Conservation (phyloP, 2,113 vertebrate genomes). For the Oreochromis aureus region DNA sequence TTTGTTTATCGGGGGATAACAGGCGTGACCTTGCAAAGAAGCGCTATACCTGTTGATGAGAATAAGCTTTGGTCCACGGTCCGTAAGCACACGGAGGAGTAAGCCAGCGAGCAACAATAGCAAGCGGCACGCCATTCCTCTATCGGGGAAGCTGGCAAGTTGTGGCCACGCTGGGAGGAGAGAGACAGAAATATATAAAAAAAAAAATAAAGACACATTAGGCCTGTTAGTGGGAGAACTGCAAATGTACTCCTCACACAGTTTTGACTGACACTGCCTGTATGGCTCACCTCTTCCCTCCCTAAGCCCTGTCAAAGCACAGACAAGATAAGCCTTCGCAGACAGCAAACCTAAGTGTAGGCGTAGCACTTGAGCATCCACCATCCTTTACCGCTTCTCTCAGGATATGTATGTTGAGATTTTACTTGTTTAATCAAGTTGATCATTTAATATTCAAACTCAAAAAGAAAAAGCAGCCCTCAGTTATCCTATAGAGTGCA, state of each 20-base stretch:
- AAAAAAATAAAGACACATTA: constrained; percentile 7
- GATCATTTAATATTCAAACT: not conserved
- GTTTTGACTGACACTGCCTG: constrained; percentile 33
- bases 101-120: constrained; percentile 15
- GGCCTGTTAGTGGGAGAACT: constrained; percentile 2
- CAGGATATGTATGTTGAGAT: not conserved
- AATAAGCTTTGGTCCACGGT: constrained; percentile 32
- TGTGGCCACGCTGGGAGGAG: not conserved
- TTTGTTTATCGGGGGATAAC: constrained; percentile 68
- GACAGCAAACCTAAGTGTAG: constrained; percentile 34
- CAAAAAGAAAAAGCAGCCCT: not conserved
- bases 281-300: constrained; percentile 38
- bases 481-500: not conserved
- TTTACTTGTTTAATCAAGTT: not conserved
- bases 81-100: constrained; percentile 12
- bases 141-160: not conserved
- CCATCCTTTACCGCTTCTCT: constrained; percentile 12
- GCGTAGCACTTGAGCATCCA: constrained; percentile 10
- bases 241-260: constrained; percentile 3
- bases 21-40: constrained; percentile 65
- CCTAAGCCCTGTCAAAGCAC: constrained; percentile 35
- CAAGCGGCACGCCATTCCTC: constrained; percentile 3
- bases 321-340: constrained; percentile 49
- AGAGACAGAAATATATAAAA: not conserved
- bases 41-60: constrained; percentile 9